Base-by-base conservation (phyloP, 2,113 vertebrate genomes). In the Silurus glanis region DNA sequence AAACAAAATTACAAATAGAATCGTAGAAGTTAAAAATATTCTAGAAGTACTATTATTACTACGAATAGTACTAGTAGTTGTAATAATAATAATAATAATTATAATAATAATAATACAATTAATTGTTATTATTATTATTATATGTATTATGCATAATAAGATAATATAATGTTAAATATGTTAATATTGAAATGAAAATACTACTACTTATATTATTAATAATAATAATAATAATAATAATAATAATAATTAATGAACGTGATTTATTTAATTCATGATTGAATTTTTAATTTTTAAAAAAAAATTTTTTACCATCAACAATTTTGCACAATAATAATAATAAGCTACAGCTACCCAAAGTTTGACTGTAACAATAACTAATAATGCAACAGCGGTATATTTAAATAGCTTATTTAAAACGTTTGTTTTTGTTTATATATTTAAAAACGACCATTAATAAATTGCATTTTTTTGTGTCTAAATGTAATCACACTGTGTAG, bases 41-140 rank as follows among this genome's bases (percentile, higher is more conserved):
- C 25, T 16, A 37, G 37, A 6, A 16, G 25, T 69, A 37, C 6
- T 69, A 1, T 14, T 14, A n/a, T 14, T 67, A n/a, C 25, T 28
- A 28, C 14, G 37, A 37, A 37, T 14, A 16, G 3, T 14, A 69
- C 16, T 14, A 69, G 4, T 64, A 9, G 4, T 64, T 8, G 4
- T 23, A 62, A 5, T n/a, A 64, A 7, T 17, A 69, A 37, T 37
- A 69, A 23, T 74, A 72, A 72, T 72, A 72, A 47, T 21, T 5
- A 49, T 74, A 72, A 72, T 72, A 47, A 72, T 71, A 71, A 71
- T 71, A 71, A 71, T 71, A 71, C n/a, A n/a, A n/a, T 17, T 69
- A 45, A 7, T 37, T 2, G 2, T 37, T 2, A 2, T 37, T 37
- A 3, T 37, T 37, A 37, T 37, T 37, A 2, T 37, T 37, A 37